phyloP scores from a whole-genome alignment of 2,888 invertebrate genomes.

The Parnassius smintheus region DNA sequence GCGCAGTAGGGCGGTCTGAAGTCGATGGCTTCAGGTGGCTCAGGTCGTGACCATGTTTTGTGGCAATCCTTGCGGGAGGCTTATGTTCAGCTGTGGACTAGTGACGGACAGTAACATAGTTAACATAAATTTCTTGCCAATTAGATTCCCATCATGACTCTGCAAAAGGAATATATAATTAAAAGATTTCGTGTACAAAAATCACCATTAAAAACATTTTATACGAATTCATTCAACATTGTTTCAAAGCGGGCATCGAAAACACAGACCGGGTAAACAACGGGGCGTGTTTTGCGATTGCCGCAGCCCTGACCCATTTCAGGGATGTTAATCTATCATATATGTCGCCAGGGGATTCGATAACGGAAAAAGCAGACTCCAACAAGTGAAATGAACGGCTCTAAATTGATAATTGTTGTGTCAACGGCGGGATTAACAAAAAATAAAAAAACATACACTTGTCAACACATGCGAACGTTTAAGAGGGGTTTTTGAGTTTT shows the following conservation, averaged over 20 bases:
- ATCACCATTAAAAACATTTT: neutral
- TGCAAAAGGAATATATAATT: too few relatives aligned
- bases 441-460: neutral
- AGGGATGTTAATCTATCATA: conserved; percentile 17
- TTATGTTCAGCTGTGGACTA: too few relatives aligned
- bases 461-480: too few relatives aligned
- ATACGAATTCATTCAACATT: neutral
- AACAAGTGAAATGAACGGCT: neutral
- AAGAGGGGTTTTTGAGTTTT: neutral
- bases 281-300: conserved; percentile 15
- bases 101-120: too few relatives aligned
- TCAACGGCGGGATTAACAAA: conserved; percentile 1
- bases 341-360: conserved; percentile 6
- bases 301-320: conserved; percentile 9
- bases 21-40: too few relatives aligned
- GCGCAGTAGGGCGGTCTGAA: too few relatives aligned
- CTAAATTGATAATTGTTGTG: conserved; percentile 6
- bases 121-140: too few relatives aligned
- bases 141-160: too few relatives aligned
- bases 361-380: neutral
- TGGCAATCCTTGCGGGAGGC: too few relatives aligned
- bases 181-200: neutral
- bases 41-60: too few relatives aligned
- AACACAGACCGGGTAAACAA: conserved; percentile 5
- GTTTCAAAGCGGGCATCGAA: neutral